Conservation (phyloP, 2,888 invertebrate species). For the Netelia inedita region DNA sequence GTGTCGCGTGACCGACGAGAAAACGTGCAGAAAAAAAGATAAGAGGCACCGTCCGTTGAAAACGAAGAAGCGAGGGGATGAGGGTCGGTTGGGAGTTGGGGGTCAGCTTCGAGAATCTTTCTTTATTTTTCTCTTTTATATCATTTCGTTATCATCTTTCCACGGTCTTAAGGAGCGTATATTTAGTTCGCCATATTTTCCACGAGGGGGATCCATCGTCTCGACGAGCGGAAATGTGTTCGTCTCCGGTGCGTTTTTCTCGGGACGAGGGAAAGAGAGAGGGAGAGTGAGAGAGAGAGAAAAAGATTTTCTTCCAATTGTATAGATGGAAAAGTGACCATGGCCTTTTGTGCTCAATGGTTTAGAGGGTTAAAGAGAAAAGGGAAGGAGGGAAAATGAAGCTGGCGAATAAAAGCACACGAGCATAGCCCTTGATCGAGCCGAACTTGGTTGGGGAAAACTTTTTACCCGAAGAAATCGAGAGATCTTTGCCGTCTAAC, state of each 20-base stretch:
- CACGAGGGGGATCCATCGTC: background rate
- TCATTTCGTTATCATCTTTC: background rate
- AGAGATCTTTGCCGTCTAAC: conserved; percentile 32
- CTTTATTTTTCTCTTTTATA: background rate
- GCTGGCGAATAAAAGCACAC: conserved; percentile 48
- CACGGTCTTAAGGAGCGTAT: background rate
- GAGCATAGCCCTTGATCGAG: conserved; percentile 39
- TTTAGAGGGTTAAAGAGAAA: conserved; percentile 5
- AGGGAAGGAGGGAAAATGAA: conserved; percentile 29
- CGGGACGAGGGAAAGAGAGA: background rate
- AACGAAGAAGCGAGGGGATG: background rate
- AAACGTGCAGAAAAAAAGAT: background rate
- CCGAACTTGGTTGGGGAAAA: conserved; percentile 45
- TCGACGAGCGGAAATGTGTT: background rate
- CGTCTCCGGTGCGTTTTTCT: conserved; percentile 1
- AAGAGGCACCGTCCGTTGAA: background rate
- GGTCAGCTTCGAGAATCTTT: background rate
- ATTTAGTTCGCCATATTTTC: background rate
- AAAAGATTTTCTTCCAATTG: background rate
- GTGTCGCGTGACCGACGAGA: background rate
- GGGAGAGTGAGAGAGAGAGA: background rate
- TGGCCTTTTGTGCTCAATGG: conserved; percentile 15
- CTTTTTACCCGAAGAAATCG: conserved; percentile 48
- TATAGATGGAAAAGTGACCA: conserved; percentile 22
- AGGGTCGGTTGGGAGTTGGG: background rate